Conservation (phyloP, 2,113 vertebrate species). For the Chionis minor region DNA sequence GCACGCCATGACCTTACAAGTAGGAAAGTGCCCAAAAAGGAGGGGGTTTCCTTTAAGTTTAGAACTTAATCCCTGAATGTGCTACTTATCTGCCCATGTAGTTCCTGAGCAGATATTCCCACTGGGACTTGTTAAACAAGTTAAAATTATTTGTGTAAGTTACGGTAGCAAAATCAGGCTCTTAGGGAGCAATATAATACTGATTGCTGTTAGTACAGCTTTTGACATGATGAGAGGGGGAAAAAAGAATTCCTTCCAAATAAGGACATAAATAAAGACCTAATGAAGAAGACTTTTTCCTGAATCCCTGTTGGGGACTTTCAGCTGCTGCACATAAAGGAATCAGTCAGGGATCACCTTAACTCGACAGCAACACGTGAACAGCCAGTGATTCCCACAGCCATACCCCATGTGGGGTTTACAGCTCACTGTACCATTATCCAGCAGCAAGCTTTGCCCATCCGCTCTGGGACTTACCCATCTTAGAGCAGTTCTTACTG, state of each 20-base stretch:
- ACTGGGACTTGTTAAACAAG: conserved; percentile 22
- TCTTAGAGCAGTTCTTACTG: neutral
- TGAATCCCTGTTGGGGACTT: neutral
- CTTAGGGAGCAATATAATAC: neutral
- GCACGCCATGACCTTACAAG: neutral
- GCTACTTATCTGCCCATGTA: neutral
- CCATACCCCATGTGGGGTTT: neutral
- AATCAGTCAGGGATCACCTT: neutral
- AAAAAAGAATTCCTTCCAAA: neutral
- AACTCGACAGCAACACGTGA: rapidly evolving
- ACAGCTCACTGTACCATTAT: neutral
- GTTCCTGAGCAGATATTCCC: conserved; percentile 31
- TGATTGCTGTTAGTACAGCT: neutral
- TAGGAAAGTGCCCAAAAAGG: neutral
- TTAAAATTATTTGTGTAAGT: conserved; percentile 26
- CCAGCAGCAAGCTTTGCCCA: neutral
- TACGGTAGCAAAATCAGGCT: neutral
- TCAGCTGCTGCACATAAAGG: neutral
- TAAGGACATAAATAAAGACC: neutral
- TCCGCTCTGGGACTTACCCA: neutral
- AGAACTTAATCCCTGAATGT: neutral
- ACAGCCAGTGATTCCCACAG: rapidly evolving
- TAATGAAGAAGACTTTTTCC: neutral
- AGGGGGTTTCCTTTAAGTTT: neutral
- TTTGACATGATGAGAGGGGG: neutral